These are phyloP conservation scores for Lethenteron camtschaticum DNA, from an alignment of 2,113 vertebrate genomes.

Conservation along the genomic window DNA sequence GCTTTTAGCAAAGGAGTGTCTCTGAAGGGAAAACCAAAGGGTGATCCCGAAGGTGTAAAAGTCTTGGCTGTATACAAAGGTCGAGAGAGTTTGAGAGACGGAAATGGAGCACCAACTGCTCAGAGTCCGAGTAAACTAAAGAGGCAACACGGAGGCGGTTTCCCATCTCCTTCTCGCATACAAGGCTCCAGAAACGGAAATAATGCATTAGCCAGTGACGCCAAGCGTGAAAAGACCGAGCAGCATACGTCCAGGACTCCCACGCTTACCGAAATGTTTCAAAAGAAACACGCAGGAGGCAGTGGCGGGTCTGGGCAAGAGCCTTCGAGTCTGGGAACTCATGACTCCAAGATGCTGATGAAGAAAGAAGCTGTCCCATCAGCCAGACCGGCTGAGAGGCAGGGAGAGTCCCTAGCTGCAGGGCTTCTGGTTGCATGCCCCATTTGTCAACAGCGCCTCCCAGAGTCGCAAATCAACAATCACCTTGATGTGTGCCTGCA, in stretches of 20 bases:
- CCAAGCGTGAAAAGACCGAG: too few relatives aligned
- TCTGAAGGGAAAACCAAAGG: slow-evolving; percentile 15
- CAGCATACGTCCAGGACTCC: too few relatives aligned
- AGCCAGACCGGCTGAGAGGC: too few relatives aligned
- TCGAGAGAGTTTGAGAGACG: not conserved
- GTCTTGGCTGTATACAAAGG: slow-evolving; percentile 7
- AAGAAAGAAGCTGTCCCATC: too few relatives aligned
- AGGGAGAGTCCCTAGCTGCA: too few relatives aligned
- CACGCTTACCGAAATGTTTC: too few relatives aligned
- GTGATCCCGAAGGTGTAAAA: slow-evolving; percentile 7
- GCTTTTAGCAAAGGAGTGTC: slow-evolving; percentile 34
- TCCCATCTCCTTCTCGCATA: slow-evolving; percentile 14
- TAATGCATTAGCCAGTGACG: too few relatives aligned
- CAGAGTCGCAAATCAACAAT: slow-evolving; percentile 44
- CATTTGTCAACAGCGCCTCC: slow-evolving; percentile 34
- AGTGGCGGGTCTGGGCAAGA: not conserved
- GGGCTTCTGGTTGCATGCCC: slow-evolving; percentile 37
- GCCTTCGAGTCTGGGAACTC: not conserved
- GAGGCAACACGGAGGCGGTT: slow-evolving; percentile 6
- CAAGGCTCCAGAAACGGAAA: slow-evolving; percentile 12
- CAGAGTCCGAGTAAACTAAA: slow-evolving; percentile 6
- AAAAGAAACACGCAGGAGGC: too few relatives aligned
- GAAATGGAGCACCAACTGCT: slow-evolving; percentile 7
- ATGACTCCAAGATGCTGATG: too few relatives aligned
- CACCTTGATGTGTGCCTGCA: slow-evolving; percentile 61